These are phyloP conservation scores for Habropoda laboriosa DNA, from an alignment of 1,140 invertebrate genomes.

Conservation along the genomic window DNA sequence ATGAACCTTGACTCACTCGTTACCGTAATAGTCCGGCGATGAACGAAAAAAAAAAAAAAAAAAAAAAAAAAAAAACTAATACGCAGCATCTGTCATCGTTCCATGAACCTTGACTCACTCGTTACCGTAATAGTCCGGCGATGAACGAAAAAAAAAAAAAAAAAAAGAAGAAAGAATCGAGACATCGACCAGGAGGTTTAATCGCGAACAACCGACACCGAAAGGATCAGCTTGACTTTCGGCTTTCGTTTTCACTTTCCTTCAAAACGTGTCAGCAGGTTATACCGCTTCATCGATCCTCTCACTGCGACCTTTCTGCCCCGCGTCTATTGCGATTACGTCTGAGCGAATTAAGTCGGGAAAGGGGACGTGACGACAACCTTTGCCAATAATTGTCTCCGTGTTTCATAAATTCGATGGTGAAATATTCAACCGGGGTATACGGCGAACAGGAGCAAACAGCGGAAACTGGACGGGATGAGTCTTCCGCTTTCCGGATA, in stretches of 20 bases:
- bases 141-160: too few species aligned
- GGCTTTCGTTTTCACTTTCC: slow-evolving; percentile 60
- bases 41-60: too few species aligned
- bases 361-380: slow-evolving; percentile 36
- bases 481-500: not conserved
- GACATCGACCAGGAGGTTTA: not conserved
- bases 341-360: slow-evolving; percentile 37
- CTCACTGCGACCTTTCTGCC: slow-evolving; percentile 32
- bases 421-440: not conserved
- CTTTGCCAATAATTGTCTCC: slow-evolving; percentile 23
- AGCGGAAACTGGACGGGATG: not conserved
- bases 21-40: too few species aligned
- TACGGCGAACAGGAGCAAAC: not conserved
- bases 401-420: slow-evolving; percentile 26
- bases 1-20: too few species aligned
- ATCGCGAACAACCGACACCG: not conserved
- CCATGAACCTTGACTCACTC: too few species aligned
- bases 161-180: not conserved
- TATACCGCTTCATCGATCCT: slow-evolving; percentile 59
- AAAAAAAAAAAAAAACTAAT: too few species aligned
- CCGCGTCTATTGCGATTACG: slow-evolving; percentile 36
- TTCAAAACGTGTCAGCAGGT: slow-evolving; percentile 42
- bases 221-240: slow-evolving; percentile 44
- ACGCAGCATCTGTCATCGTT: too few species aligned
- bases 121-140: too few species aligned